phyloP scores from a whole-genome alignment of 2,888 invertebrate genomes.

The Folsomia manolachei region DNA sequence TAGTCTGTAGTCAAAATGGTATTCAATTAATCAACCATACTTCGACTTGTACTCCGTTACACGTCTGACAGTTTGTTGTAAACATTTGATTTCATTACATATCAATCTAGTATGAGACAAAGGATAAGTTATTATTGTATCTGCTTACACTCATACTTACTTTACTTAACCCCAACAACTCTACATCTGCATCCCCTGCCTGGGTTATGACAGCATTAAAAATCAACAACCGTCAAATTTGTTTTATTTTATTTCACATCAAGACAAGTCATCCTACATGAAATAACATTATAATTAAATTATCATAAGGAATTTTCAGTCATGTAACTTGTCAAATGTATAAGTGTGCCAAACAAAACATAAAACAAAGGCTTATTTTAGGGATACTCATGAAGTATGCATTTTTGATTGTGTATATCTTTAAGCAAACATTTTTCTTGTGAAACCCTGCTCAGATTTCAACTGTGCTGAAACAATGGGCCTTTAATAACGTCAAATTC shows the following conservation, averaged over 20 bases:
- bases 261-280: neutral
- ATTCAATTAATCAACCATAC: neutral
- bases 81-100: neutral
- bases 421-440: conserved; percentile 6
- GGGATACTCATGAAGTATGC: neutral
- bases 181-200: neutral
- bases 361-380: neutral
- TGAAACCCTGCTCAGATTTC: neutral
- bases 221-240: neutral
- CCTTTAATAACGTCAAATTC: conserved; percentile 15
- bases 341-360: conserved; percentile 22
- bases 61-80: neutral
- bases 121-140: too few species aligned
- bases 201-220: neutral
- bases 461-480: conserved; percentile 20
- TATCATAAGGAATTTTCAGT: neutral
- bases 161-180: neutral
- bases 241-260: neutral
- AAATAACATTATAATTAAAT: conserved; percentile 4
- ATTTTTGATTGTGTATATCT: neutral
- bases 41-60: too few species aligned
- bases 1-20: neutral
- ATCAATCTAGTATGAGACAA: too few species aligned
- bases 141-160: neutral
- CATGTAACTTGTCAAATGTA: neutral